Percentiles rank a stretch among this genome's conserved stretches.
Conservation (phyloP, 2,113 vertebrate species). For the Lepidothrix coronata region DNA sequence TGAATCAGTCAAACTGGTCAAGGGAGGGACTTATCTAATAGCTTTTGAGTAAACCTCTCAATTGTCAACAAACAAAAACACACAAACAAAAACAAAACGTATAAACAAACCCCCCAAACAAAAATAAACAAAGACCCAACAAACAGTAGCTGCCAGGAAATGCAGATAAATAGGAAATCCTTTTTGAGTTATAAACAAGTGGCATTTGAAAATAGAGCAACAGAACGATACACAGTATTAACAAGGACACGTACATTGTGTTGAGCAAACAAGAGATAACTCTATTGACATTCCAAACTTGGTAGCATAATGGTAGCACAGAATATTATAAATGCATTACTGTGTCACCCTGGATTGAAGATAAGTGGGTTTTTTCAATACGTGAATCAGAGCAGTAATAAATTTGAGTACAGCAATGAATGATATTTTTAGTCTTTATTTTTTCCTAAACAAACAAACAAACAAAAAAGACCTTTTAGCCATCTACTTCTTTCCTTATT, state of each 20-base stretch:
- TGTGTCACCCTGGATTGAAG: neutral
- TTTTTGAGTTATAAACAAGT: neutral
- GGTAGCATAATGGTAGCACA: neutral
- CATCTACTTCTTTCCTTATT: neutral
- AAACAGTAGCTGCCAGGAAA: neutral
- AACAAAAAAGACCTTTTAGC: neutral
- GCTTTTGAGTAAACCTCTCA: neutral
- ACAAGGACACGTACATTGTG: neutral
- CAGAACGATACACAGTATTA: neutral
- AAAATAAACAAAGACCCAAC: neutral
- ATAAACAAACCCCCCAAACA: neutral
- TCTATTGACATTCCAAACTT: neutral
- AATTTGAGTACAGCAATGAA: neutral
- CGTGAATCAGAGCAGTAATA: neutral
- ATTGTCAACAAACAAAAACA: neutral
- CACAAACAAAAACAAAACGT: neutral
- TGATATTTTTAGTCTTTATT: neutral
- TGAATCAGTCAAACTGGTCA: neutral
- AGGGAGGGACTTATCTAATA: neutral
- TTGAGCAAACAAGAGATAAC: neutral
- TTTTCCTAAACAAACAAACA: neutral
- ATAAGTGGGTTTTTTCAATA: neutral
- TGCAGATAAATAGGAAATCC: neutral
- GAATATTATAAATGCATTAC: neutral
- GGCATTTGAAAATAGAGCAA: neutral